phyloP scores from a whole-genome alignment of 1,140 invertebrate genomes.

The Tetramorium alpestre region DNA sequence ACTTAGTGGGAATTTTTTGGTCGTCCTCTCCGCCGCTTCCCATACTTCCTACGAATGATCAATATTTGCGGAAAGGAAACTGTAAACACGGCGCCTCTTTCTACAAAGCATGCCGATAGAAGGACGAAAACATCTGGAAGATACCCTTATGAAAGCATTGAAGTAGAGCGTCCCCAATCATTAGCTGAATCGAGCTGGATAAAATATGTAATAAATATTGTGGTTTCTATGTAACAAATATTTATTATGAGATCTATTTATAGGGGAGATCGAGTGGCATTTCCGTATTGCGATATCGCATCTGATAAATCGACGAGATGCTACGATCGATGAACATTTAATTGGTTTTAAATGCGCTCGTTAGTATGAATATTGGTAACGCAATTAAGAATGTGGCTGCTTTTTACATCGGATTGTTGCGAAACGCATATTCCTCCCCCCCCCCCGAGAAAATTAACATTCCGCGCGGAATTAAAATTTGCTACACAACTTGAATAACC shows the following conservation, averaged over 20 bases:
- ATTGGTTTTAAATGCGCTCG: constrained; percentile 7
- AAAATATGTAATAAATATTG: constrained; percentile 9
- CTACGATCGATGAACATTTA: constrained; percentile 13
- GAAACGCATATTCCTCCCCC: constrained; percentile 31
- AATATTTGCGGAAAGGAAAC: constrained; percentile 77
- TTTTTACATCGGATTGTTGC: not conserved
- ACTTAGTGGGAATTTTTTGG: not conserved
- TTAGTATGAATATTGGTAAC: constrained; percentile 33
- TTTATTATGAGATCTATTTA: constrained; percentile 14
- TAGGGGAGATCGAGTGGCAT: not conserved
- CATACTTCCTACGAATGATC: constrained; percentile 74
- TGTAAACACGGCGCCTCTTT: constrained; percentile 63
- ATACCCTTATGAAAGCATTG: not conserved
- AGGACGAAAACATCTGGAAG: not conserved
- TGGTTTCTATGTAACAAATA: not conserved
- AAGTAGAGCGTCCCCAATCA: not conserved
- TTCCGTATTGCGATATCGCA: constrained; percentile 13
- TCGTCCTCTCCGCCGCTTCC: constrained; percentile 21
- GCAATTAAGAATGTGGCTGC: constrained; percentile 42
- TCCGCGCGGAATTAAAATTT: constrained; percentile 50
- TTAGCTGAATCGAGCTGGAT: not conserved
- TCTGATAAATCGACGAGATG: constrained; percentile 16
- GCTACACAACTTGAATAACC: constrained; percentile 33
- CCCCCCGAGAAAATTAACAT: constrained; percentile 29
- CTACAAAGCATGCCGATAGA: not conserved